Percentiles rank a stretch among this genome's conserved stretches.
Evolutionary conservation across 1,140 invertebrate species (phyloP).

Genomic region (Drosophila paulistorum): DNA sequence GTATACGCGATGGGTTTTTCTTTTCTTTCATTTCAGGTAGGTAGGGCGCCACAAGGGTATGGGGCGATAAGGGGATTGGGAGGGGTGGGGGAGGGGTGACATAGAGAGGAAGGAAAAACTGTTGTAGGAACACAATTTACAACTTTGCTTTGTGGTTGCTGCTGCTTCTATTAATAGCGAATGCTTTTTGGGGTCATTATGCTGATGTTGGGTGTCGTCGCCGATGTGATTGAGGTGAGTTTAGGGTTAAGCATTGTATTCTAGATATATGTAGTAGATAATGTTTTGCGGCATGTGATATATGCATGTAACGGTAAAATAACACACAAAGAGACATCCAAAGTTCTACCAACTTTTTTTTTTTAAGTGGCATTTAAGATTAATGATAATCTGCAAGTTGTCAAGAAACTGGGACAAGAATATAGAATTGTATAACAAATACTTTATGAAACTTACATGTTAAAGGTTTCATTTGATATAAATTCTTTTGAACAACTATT

Average conservation of each 20-base stretch:
- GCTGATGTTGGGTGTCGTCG: constrained; percentile 35
- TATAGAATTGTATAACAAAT: background rate
- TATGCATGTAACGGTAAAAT: constrained; percentile 10
- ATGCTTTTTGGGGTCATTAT: constrained; percentile 60
- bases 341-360: background rate
- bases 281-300: constrained; percentile 12
- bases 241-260: constrained; percentile 9
- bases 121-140: constrained; percentile 57
- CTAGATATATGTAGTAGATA: constrained; percentile 3
- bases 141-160: constrained; percentile 44
- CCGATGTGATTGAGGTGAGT: constrained; percentile 44
- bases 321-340: constrained; percentile 15
- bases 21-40: constrained; percentile 23
- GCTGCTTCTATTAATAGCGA: constrained; percentile 53
- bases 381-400: background rate
- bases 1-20: constrained; percentile 26
- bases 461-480: no score
- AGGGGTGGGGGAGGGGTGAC: no score
- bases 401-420: background rate
- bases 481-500: no score
- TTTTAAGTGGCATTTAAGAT: background rate
- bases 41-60: constrained; percentile 22
- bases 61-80: background rate
- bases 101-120: background rate
- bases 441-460: no score